A percentile compares a stretch with the other conserved stretches of the same genome.
Conservation (phyloP, 2,113 vertebrate species). For the Numida meleagris region DNA sequence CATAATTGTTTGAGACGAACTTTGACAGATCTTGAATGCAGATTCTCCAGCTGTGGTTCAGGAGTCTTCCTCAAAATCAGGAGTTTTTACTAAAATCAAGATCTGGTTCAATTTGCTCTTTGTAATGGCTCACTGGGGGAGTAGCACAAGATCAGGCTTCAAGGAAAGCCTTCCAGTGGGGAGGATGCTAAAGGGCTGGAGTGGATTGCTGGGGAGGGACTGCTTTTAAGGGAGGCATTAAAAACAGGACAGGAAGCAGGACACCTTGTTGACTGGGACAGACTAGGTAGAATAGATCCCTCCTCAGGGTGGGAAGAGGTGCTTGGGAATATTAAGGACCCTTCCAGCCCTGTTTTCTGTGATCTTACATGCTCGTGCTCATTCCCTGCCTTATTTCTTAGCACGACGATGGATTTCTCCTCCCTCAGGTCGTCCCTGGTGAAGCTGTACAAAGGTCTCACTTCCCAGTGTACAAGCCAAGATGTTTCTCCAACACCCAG, state of each 20-base stretch:
- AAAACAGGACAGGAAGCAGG: neutral
- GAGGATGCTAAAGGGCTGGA: neutral
- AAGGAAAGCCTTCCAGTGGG: neutral
- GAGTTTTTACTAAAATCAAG: neutral
- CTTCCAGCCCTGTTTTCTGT: slow-evolving; percentile 47
- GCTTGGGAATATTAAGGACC: neutral
- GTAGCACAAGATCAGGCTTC: neutral
- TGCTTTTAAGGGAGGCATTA: neutral
- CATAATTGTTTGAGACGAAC: neutral
- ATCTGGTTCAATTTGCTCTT: neutral
- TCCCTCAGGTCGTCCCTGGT: slow-evolving; percentile 88
- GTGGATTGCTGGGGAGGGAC: neutral
- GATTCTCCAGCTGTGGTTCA: neutral
- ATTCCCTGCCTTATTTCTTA: slow-evolving; percentile 64
- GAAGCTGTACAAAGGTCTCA: slow-evolving; percentile 88
- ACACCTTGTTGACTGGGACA: neutral
- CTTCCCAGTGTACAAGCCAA: slow-evolving; percentile 81
- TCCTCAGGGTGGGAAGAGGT: slow-evolving; percentile 10
- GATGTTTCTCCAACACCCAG: slow-evolving; percentile 76
- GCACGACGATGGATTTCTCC: slow-evolving; percentile 64
- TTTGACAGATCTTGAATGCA: neutral
- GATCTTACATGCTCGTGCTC: slow-evolving; percentile 41
- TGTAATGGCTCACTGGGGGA: neutral
- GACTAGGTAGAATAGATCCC: neutral
- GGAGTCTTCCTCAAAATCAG: neutral